Conservation (phyloP, 2,888 invertebrate genomes). For the Branchipolynoe longqiensis region DNA sequence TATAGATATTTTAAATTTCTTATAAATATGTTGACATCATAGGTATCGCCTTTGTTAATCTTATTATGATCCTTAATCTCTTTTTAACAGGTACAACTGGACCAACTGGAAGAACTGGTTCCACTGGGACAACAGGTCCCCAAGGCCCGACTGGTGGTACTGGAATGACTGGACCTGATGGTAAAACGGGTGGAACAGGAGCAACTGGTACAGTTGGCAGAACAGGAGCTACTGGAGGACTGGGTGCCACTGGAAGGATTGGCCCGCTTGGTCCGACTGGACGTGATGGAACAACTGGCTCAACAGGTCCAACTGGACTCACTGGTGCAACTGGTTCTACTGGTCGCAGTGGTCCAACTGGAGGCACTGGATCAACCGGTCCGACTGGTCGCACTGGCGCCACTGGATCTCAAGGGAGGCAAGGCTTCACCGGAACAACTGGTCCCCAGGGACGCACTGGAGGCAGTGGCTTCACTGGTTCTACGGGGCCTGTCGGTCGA, state of each 20-base stretch:
- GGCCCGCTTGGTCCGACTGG: constrained; percentile 62
- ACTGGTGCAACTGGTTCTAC: constrained; percentile 56
- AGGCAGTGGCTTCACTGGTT: constrained; percentile 38
- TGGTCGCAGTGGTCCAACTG: constrained; percentile 56
- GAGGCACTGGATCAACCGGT: constrained; percentile 21
- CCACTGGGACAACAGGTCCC: constrained; percentile 47
- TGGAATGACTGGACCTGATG: constrained; percentile 44
- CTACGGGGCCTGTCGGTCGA: constrained; percentile 37
- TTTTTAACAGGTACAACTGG: constrained; percentile 56
- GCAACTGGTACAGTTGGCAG: constrained; percentile 53
- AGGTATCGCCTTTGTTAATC: background rate
- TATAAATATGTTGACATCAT: background rate
- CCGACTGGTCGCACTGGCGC: constrained; percentile 59
- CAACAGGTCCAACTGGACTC: constrained; percentile 45
- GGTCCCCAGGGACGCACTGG: constrained; percentile 44
- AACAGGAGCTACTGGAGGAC: constrained; percentile 58
- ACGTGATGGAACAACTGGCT: constrained; percentile 52
- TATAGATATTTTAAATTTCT: too few species aligned
- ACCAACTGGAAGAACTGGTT: constrained; percentile 58
- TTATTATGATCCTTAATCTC: too few species aligned
- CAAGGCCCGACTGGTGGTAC: constrained; percentile 38
- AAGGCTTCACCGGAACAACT: constrained; percentile 37
- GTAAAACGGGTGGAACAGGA: constrained; percentile 41
- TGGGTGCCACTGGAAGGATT: constrained; percentile 55
- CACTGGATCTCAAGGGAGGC: constrained; percentile 42